Conservation (phyloP, 2,113 vertebrate genomes). For the Rhinoptilus africanus region DNA sequence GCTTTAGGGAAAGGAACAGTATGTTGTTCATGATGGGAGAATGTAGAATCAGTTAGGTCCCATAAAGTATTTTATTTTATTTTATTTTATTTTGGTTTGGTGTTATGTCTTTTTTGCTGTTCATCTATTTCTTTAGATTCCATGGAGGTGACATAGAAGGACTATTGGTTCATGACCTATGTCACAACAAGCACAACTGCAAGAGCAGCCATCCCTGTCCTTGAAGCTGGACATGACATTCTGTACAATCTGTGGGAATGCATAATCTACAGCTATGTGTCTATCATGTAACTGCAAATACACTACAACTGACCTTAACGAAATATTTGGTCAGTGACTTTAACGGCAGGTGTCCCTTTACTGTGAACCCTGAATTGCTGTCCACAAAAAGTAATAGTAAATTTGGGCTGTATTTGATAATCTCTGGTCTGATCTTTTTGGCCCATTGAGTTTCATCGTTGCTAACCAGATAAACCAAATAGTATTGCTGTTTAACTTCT, state of each 20-base stretch:
- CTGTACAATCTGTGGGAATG: background rate
- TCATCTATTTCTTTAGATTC: background rate
- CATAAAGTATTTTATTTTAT: background rate
- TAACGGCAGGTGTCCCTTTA: background rate
- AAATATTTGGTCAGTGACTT: background rate
- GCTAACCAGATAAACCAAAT: background rate
- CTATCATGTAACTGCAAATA: background rate
- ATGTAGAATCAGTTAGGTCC: background rate
- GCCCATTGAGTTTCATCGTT: background rate
- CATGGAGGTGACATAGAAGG: background rate
- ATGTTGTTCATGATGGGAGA: background rate
- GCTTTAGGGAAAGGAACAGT: background rate
- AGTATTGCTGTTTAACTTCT: background rate
- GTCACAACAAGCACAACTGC: background rate
- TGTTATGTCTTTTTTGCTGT: background rate
- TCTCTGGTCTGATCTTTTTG: background rate
- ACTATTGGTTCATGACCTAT: background rate
- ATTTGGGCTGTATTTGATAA: background rate
- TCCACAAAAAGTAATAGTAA: background rate
- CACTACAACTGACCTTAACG: background rate
- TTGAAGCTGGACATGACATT: background rate
- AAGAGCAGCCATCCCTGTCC: background rate
- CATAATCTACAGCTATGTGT: rapidly evolving
- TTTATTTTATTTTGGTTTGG: background rate
- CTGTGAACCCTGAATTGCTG: background rate